Conservation (phyloP, 2,888 invertebrate genomes). For the Stenodema calcarata region DNA sequence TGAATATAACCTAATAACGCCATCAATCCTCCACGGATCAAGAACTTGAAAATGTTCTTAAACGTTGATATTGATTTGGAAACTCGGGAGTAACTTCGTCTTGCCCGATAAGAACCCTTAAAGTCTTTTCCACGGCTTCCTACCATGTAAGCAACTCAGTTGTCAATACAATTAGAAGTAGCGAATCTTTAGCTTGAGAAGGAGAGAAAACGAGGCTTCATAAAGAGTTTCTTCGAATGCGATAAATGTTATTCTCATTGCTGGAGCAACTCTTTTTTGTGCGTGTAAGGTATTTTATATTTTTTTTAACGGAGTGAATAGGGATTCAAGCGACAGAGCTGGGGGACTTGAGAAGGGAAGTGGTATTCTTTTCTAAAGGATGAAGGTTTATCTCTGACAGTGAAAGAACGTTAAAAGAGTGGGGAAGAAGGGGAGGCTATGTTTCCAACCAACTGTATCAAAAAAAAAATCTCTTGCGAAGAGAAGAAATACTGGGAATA, state of each 20-base stretch:
- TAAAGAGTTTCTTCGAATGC: background rate
- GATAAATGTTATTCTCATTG: conserved; percentile 17
- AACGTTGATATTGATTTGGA: no score
- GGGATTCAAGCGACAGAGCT: background rate
- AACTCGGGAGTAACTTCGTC: no score
- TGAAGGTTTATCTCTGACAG: conserved; percentile 41
- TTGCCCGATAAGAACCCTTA: background rate
- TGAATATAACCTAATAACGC: no score
- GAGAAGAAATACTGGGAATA: conserved; percentile 16
- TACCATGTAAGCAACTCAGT: background rate
- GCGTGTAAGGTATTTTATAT: background rate
- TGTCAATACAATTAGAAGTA: background rate
- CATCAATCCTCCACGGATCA: no score
- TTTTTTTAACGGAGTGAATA: background rate
- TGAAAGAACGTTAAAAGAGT: conserved; percentile 38
- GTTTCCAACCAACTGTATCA: conserved; percentile 2
- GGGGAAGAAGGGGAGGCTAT: background rate
- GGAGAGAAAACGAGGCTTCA: background rate
- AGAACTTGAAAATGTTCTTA: no score
- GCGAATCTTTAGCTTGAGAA: background rate
- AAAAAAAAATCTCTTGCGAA: background rate
- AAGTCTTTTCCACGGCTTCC: background rate
- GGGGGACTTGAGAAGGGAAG: background rate
- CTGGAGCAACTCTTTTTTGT: background rate
- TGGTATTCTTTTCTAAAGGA: conserved; percentile 6